These are phyloP conservation scores for Enteromius viviparus DNA, from an alignment of 2,797 vertebrate genomes.

Conservation along the genomic window DNA sequence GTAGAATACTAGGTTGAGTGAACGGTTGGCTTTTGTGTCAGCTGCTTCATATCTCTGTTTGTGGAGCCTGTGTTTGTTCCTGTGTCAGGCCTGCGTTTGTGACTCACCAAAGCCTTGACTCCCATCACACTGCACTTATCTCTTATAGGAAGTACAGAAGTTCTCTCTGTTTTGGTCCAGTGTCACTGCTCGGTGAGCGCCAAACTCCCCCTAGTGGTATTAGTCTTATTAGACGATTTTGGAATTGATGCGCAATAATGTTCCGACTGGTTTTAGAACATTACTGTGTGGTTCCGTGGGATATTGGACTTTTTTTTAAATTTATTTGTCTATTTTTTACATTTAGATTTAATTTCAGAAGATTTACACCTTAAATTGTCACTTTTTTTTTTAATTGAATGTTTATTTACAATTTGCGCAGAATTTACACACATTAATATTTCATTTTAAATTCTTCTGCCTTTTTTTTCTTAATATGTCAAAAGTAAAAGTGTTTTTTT, in stretches of 20 bases:
- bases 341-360: neutral
- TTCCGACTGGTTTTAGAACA: neutral
- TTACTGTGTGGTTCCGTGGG: neutral
- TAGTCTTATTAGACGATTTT: neutral
- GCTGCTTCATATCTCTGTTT: conserved; percentile 36
- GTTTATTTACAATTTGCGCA: neutral
- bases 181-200: conserved; percentile 44
- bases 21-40: conserved; percentile 1
- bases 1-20: neutral
- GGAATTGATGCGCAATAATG: neutral
- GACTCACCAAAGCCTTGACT: conserved; percentile 70
- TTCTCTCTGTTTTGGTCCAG: conserved; percentile 61
- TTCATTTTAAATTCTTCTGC: neutral
- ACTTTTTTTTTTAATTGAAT: neutral
- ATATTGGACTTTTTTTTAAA: neutral
- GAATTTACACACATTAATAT: neutral
- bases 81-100: conserved; percentile 50
- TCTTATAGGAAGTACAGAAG: conserved; percentile 74
- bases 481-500: neutral
- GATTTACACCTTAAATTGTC: neutral
- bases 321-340: neutral
- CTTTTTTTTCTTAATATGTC: neutral
- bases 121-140: conserved; percentile 72
- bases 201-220: conserved; percentile 70
- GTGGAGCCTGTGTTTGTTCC: conserved; percentile 55